Evolutionary conservation across 2,888 invertebrate genomes (phyloP).

Genomic region (Dynastes maya): DNA sequence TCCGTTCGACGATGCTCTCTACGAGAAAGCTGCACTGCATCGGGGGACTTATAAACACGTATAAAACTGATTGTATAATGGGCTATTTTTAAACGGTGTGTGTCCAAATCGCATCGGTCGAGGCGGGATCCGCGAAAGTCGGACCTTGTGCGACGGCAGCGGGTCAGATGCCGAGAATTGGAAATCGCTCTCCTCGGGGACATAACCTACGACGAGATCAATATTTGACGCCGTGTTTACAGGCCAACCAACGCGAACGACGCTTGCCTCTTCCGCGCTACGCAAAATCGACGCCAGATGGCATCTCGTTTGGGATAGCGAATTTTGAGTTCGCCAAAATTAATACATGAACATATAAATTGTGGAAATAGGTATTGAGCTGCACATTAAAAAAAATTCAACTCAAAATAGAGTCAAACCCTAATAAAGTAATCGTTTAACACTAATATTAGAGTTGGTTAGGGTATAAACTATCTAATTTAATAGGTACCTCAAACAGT

Average conservation of each 20-base stretch:
- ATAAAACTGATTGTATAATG: constrained; percentile 47
- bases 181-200: constrained; percentile 65
- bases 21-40: constrained; percentile 45
- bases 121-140: constrained; percentile 50
- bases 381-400: no score
- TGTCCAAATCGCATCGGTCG: constrained; percentile 37
- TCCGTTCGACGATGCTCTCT: constrained; percentile 33
- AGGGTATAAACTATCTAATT: no score
- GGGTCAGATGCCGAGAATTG: constrained; percentile 51
- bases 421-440: no score
- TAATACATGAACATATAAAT: no score
- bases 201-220: constrained; percentile 68
- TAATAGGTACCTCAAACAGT: no score
- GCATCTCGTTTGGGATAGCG: constrained; percentile 12
- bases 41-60: constrained; percentile 40
- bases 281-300: constrained; percentile 21
- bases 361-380: no score
- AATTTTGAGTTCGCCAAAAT: not conserved
- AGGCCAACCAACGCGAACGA: not conserved
- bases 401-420: no score
- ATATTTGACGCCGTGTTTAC: constrained; percentile 60
- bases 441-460: no score
- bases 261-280: constrained; percentile 3
- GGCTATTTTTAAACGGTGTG: constrained; percentile 45
- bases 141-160: constrained; percentile 40